Evolutionary conservation across 1,140 invertebrate genomes (phyloP).

Genomic region (Leptopilina boulardi): DNA sequence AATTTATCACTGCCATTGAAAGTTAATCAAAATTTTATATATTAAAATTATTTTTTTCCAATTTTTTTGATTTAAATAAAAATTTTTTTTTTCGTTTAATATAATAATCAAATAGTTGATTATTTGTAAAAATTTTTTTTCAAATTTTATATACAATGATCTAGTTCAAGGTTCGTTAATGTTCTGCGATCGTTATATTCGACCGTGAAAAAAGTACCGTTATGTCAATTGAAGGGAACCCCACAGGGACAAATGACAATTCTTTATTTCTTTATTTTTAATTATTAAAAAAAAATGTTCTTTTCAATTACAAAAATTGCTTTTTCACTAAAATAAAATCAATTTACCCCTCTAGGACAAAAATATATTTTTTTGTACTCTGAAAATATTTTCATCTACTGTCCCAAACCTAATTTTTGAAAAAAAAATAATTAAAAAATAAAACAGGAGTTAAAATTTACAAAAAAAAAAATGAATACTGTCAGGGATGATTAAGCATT

Average conservation of each 20-base stretch:
- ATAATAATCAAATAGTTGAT: too few species aligned
- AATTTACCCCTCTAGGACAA: too few species aligned
- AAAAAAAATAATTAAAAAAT: too few species aligned
- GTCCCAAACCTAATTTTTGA: too few species aligned
- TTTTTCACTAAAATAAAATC: too few species aligned
- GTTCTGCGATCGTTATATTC: constrained; percentile 1
- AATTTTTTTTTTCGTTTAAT: too few species aligned
- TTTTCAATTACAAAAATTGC: too few species aligned
- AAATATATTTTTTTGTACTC: too few species aligned
- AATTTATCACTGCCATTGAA: constrained; percentile 43
- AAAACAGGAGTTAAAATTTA: too few species aligned
- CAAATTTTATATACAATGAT: background rate
- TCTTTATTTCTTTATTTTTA: background rate
- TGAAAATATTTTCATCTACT: too few species aligned
- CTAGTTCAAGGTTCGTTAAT: constrained; percentile 1
- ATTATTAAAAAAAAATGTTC: background rate
- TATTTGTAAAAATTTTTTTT: constrained; percentile 42
- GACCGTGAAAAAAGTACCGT: constrained; percentile 18
- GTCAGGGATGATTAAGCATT: background rate
- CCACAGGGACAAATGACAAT: background rate
- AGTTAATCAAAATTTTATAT: too few species aligned
- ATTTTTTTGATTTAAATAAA: background rate
- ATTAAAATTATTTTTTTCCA: too few species aligned
- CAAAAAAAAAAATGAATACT: background rate
- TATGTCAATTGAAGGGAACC: background rate